Conservation (phyloP, 1,140 invertebrate genomes). For the Harlomillsia oculata region DNA sequence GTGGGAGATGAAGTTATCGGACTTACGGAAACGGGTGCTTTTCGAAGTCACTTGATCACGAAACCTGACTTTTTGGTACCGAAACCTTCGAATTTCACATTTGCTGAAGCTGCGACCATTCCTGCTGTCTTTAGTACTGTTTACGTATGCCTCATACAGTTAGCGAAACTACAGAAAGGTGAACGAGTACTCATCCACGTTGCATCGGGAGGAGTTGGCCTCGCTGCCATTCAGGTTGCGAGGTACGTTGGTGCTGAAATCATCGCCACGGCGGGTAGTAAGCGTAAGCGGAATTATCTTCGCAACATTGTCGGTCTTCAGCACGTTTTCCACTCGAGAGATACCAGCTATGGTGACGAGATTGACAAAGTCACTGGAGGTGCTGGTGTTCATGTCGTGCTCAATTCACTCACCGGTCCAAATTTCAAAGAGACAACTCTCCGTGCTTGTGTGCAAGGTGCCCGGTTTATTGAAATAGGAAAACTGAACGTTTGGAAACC, state of each 20-base stretch:
- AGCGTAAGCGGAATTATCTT: slow-evolving; percentile 18
- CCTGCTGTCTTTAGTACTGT: slow-evolving; percentile 14
- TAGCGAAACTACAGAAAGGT: slow-evolving; percentile 38
- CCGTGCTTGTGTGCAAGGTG: slow-evolving; percentile 1
- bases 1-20: slow-evolving; percentile 19
- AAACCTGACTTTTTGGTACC: neutral
- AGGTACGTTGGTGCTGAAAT: slow-evolving; percentile 38
- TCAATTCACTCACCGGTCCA: slow-evolving; percentile 25
- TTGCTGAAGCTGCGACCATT: slow-evolving; percentile 12
- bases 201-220: slow-evolving; percentile 54
- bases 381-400: slow-evolving; percentile 17
- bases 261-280: slow-evolving; percentile 22
- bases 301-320: slow-evolving; percentile 10
- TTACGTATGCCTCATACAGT: slow-evolving; percentile 11
- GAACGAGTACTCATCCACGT: slow-evolving; percentile 52
- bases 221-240: slow-evolving; percentile 51
- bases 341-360: slow-evolving; percentile 15
- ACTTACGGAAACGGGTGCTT: neutral
- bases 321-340: slow-evolving; percentile 23
- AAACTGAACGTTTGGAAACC: slow-evolving; percentile 23
- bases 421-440: slow-evolving; percentile 26
- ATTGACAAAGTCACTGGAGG: slow-evolving; percentile 10
- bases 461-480: slow-evolving; percentile 25
- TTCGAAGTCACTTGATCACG: slow-evolving; percentile 9
- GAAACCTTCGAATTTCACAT: neutral